phyloP scores from a whole-genome alignment of 1,140 invertebrate genomes.

The Muscidifurax raptorellus region DNA sequence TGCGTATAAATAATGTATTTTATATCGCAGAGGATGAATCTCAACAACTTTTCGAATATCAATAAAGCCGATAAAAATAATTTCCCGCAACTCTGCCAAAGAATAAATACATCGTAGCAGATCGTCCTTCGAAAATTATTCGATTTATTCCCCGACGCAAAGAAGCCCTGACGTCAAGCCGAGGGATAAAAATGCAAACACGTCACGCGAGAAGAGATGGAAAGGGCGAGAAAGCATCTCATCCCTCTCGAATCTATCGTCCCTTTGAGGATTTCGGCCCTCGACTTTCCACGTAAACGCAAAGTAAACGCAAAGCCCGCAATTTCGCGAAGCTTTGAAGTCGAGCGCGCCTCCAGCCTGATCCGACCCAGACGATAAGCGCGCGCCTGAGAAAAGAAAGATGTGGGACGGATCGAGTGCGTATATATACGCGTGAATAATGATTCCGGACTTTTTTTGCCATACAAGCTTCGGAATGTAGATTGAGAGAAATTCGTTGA shows the following conservation, averaged over 20 bases:
- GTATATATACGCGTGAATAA: not conserved
- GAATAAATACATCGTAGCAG: conserved; percentile 43
- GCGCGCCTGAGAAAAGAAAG: conserved; percentile 7
- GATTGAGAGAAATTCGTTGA: no score
- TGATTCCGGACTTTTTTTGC: not conserved
- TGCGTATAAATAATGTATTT: no score
- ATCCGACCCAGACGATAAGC: conserved; percentile 54
- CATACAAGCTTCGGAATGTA: no score
- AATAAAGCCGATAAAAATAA: no score
- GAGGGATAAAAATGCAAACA: conserved; percentile 73
- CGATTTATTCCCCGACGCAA: conserved; percentile 45
- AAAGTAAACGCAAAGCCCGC: conserved; percentile 62
- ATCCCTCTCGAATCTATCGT: conserved; percentile 58
- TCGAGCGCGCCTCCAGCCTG: conserved; percentile 55
- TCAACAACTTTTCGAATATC: no score
- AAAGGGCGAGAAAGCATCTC: conserved; percentile 50
- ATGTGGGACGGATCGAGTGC: not conserved
- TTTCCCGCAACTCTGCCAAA: no score
- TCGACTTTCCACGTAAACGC: conserved; percentile 53
- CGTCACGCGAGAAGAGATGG: conserved; percentile 51
- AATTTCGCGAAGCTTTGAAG: conserved; percentile 62
- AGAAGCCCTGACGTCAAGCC: conserved; percentile 52
- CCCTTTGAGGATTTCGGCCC: conserved; percentile 65
- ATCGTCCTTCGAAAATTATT: conserved; percentile 74
- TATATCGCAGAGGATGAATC: no score